These are phyloP conservation scores for Melieria omissa DNA, from an alignment of 2,888 invertebrate genomes.

Conservation along the genomic window DNA sequence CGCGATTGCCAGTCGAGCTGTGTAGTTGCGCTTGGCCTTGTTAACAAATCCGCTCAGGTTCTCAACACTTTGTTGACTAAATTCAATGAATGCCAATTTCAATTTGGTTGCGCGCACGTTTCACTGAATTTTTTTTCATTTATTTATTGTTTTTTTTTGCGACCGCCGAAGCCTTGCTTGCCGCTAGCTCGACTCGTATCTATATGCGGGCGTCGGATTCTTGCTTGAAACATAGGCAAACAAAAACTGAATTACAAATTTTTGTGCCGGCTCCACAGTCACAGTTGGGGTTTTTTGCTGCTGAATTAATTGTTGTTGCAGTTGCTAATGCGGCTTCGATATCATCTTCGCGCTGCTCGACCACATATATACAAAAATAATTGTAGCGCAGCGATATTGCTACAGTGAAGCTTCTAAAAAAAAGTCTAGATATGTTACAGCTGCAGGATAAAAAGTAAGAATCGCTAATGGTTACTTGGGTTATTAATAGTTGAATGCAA, in stretches of 20 bases:
- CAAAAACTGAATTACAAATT: background rate
- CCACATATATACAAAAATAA: background rate
- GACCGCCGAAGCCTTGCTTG: background rate
- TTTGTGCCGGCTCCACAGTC: constrained; percentile 11
- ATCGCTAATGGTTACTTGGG: no score
- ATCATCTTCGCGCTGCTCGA: constrained; percentile 5
- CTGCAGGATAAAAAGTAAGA: no score
- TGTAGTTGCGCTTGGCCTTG: constrained; percentile 14
- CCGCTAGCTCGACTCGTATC: background rate
- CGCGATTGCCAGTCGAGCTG: background rate
- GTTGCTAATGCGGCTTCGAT: constrained; percentile 13
- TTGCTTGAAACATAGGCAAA: background rate
- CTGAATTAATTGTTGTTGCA: background rate
- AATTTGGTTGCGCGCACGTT: constrained; percentile 7
- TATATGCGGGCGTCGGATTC: no score
- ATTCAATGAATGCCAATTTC: constrained; percentile 25
- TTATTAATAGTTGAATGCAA: no score
- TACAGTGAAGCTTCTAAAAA: background rate
- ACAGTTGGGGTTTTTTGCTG: constrained; percentile 2
- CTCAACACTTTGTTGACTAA: constrained; percentile 33
- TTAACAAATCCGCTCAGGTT: constrained; percentile 31
- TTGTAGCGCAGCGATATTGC: background rate
- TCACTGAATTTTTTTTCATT: constrained; percentile 14
- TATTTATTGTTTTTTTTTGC: constrained; percentile 10
- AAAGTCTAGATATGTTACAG: no score